Evolutionary conservation across 1,140 invertebrate species (phyloP), one percentile per base, ranked within the genome.

Genomic region (Pentalonia nigronervosa): DNA sequence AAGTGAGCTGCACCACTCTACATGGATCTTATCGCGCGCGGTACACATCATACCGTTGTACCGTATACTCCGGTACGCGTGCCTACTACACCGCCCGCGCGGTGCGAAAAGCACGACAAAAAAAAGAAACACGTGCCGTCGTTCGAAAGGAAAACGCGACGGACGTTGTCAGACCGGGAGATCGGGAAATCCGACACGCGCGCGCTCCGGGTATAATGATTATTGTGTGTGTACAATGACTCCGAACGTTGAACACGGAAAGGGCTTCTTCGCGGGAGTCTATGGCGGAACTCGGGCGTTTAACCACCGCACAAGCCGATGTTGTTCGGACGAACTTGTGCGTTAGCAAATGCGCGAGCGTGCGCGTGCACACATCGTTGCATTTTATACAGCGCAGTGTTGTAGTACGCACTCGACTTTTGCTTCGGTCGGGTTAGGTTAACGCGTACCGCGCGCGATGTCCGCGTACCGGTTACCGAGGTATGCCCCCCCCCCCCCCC

Each of bases 301-400:
- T 34, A 76, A 76, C 60, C 60, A 2, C 60, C 60, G 30, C 60
- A n/a, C 30, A 76, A 76, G n/a, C 30, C 30, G 60, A 76, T 76
- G n/a, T 76, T 76, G 60, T 76, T 76, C 60, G 60, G n/a, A 76
- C 60, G n/a, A 76, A 76, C 60, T 76, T 76, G 25, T 67, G n/a
- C n/a, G n/a, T n/a, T n/a, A n/a, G n/a, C n/a, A 67, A 25, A 30
- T 41, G 41, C 4, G 41, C 41, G 41, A 1, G 41, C 41, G 41
- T 41, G 41, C 4, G 41, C 4, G 41, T 41, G 41, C 4, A 4
- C 4, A 2, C 41, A 41, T 41, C 41, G 41, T 41, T 41, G 4
- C 41, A 41, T 41, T 41, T 41, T 41, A 41, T 41, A 41, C 41
- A 2, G 41, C 4, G 41, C 41, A 41, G 41, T 41, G 41, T 41